Base-by-base conservation (phyloP, 2,888 invertebrate species). In the Thymelicus acteon region DNA sequence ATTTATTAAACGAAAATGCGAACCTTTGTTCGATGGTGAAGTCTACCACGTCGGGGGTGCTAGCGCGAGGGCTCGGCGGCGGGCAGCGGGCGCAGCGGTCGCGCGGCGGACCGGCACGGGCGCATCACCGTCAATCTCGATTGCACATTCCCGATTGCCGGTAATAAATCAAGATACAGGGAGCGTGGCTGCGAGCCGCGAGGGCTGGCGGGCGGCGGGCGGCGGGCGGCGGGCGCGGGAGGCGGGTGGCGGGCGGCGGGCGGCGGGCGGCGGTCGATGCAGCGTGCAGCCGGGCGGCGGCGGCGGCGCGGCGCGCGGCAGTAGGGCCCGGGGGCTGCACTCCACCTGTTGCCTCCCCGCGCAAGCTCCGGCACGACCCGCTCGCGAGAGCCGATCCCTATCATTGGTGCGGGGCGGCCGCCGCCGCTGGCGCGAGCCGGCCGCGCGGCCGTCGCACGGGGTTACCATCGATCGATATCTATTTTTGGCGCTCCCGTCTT, bases 271-370 rank as follows among this genome's bases (percentile, higher is more conserved):
- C 65, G 54, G 65, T 65, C 65, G 65, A 65, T 65, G 65, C 64
- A 64, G 62, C 39, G 37, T 60, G 60, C 60, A 60, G 8, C 40
- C 40, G 40, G 40, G 40, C 40, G 40, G 40, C 8, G 8, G 40
- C 8, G 8, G 40, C 40, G 40, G 10, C 40, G 60, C 39, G 60
- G n/a, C 37, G 58, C 15, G 58, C 58, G 58, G n/a, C 60, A 10
- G 40, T 1, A 49, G 31, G 19, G 52, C 15, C 57, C 31, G 40
- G 57, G 44, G n/a, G 58, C 10, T 60, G 58, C 66, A 58, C 48
- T 47, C 40, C n/a, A 66, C 66, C 58, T 66, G 66, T 66, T 66
- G 66, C 66, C 58, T 48, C 65, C 57, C 40, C 40, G 40, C 40
- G 8, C 8, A 1, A 1, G 40, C 40, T 10, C 7, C 40, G 40